These are phyloP conservation scores for Sesamia inferens DNA, from an alignment of 2,888 invertebrate species.

Conservation along the genomic window DNA sequence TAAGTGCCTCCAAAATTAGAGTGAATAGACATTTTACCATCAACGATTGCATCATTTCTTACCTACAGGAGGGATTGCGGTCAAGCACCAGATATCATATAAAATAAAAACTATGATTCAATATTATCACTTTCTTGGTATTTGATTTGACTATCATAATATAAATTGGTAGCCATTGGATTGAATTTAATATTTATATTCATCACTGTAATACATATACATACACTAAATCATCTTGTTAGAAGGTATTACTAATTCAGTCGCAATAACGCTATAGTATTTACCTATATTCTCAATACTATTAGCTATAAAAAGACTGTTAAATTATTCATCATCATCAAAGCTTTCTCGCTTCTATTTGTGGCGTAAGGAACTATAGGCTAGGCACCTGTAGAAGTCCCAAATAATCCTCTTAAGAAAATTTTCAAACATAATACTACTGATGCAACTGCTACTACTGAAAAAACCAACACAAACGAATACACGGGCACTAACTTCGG, in stretches of 20 bases:
- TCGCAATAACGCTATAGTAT: conserved; percentile 25
- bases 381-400: background rate
- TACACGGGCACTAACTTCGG: too few species aligned
- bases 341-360: background rate
- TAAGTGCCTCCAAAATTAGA: too few species aligned
- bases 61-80: too few species aligned
- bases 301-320: conserved; percentile 32
- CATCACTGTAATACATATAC: conserved; percentile 32
- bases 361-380: too few species aligned
- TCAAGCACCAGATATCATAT: too few species aligned
- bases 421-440: background rate
- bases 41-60: too few species aligned
- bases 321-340: conserved; percentile 17
- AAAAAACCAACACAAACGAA: too few species aligned
- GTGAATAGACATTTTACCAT: too few species aligned
- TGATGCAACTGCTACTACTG: background rate
- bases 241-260: conserved; percentile 47
- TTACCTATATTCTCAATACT: conserved; percentile 19
- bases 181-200: conserved; percentile 38
- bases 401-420: background rate
- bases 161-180: conserved; percentile 39
- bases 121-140: conserved; percentile 31
- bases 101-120: conserved; percentile 12
- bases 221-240: conserved; percentile 54
- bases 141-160: conserved; percentile 50